These are phyloP conservation scores for Presbytis comata DNA, from an alignment of 2,797 vertebrate genomes.

Conservation along the genomic window DNA sequence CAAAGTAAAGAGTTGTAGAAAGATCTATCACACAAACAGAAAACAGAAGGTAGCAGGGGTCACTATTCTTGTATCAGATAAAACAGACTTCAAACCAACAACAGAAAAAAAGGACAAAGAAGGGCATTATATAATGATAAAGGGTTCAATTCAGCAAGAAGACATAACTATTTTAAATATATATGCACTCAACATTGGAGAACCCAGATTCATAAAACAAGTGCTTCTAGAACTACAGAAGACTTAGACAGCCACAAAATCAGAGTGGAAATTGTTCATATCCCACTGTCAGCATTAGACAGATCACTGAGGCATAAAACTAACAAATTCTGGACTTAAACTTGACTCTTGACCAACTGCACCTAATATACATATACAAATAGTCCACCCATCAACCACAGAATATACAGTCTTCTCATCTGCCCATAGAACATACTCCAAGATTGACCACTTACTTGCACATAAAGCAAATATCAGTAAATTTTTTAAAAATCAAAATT, in stretches of 20 bases:
- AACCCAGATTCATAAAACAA: background rate
- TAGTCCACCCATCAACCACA: background rate
- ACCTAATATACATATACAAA: background rate
- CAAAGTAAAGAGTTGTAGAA: background rate
- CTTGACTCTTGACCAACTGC: background rate
- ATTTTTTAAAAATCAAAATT: background rate
- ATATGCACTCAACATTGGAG: background rate
- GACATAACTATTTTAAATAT: background rate
- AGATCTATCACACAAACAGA: background rate
- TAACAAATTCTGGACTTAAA: background rate
- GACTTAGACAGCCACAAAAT: background rate
- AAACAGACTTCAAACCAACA: background rate
- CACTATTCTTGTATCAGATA: background rate
- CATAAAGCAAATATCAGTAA: background rate
- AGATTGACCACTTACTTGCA: background rate
- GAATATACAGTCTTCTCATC: background rate
- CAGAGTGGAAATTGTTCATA: background rate
- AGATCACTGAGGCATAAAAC: background rate
- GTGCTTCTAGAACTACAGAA: background rate
- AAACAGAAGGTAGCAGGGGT: background rate
- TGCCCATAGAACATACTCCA: background rate
- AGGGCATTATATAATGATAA: background rate
- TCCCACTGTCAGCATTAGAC: background rate
- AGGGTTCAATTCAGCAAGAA: background rate
- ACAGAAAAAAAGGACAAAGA: background rate